Evolutionary conservation across 1,140 invertebrate genomes (phyloP).

Genomic region (Gerris buenoi): DNA sequence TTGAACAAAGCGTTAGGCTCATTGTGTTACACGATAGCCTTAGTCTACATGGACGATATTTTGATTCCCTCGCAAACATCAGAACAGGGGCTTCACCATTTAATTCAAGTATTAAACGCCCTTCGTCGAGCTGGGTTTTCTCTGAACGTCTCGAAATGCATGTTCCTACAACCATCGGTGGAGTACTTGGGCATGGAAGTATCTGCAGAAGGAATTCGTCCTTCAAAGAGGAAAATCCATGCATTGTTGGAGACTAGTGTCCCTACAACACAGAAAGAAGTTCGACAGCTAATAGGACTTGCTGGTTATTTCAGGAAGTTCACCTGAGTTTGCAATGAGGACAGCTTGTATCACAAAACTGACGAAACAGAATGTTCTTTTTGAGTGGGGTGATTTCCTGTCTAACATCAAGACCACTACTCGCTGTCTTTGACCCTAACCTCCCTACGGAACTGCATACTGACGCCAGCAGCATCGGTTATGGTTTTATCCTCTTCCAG

Average conservation of each 20-base stretch:
- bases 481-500: too few relatives aligned
- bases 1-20: constrained; percentile 16
- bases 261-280: constrained; percentile 27
- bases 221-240: constrained; percentile 31
- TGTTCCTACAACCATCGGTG: constrained; percentile 32
- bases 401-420: too few relatives aligned
- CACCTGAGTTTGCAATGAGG: too few relatives aligned
- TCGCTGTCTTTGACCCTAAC: too few relatives aligned
- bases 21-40: too few relatives aligned
- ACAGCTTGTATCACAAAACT: too few relatives aligned
- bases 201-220: constrained; percentile 28
- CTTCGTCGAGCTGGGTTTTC: constrained; percentile 29
- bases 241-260: constrained; percentile 24
- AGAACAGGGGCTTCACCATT: constrained; percentile 22
- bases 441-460: too few relatives aligned
- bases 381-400: too few relatives aligned
- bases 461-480: too few relatives aligned
- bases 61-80: constrained; percentile 27
- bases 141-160: constrained; percentile 33
- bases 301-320: constrained; percentile 31
- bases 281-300: constrained; percentile 32
- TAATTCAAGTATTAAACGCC: constrained; percentile 27
- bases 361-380: too few relatives aligned
- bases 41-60: too few relatives aligned
- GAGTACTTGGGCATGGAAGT: constrained; percentile 31